Evolutionary conservation across 2,797 vertebrate species (phyloP).

Genomic region (Sebastes hopkinsi): DNA sequence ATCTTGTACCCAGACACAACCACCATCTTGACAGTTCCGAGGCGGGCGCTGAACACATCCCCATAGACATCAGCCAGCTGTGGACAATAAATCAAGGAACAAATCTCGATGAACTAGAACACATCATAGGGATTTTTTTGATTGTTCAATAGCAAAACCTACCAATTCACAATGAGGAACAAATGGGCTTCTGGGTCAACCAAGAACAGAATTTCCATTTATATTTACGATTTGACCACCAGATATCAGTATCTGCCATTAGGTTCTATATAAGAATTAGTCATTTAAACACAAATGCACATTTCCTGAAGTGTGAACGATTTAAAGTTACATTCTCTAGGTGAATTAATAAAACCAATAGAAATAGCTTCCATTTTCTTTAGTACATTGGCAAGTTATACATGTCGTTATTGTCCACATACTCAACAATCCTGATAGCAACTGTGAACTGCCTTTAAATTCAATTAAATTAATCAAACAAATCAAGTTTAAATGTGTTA

Average conservation of each 20-base stretch:
- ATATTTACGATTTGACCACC: not conserved
- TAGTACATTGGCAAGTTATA: not conserved
- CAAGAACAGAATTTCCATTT: too few relatives aligned
- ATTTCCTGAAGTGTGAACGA: not conserved
- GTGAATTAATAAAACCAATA: not conserved
- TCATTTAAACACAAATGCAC: not conserved
- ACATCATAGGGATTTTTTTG: not conserved
- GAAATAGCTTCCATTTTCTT: not conserved
- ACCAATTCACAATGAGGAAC: not conserved
- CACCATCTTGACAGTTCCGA: constrained; percentile 54
- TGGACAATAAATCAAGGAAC: not conserved
- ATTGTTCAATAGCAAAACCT: not conserved
- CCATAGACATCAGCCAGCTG: constrained; percentile 80
- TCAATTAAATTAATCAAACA: too few relatives aligned
- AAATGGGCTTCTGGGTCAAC: not conserved
- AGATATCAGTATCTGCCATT: not conserved
- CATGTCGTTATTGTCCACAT: too few relatives aligned
- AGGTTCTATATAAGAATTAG: not conserved
- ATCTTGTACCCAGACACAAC: constrained; percentile 75
- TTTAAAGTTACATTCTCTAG: not conserved
- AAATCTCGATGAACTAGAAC: not conserved
- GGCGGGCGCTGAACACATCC: constrained; percentile 62
- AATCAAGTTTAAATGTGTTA: too few relatives aligned
- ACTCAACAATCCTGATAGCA: not conserved
- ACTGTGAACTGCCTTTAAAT: not conserved